Evolutionary conservation across 2,888 invertebrate genomes (phyloP).

Genomic region (Xanthia togata): DNA sequence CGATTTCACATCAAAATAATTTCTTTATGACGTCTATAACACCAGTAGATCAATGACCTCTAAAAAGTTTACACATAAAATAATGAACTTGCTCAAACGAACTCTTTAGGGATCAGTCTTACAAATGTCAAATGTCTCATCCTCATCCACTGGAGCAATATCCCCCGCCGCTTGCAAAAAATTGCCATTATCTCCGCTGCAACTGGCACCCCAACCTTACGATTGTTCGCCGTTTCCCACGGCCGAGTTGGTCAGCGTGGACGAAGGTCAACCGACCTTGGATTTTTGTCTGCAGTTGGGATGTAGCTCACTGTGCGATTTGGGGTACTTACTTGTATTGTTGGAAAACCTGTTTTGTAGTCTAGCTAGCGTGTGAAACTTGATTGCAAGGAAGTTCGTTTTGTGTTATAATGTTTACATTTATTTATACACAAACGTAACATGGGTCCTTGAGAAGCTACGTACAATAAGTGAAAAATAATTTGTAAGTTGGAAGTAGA

Average conservation of each 20-base stretch:
- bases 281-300: constrained; percentile 66
- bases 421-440: constrained; percentile 1
- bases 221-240: constrained; percentile 70
- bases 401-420: constrained; percentile 33
- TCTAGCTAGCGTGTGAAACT: constrained; percentile 53
- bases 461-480: not conserved
- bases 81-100: not conserved
- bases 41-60: constrained; percentile 2
- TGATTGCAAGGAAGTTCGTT: constrained; percentile 44
- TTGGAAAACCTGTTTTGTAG: constrained; percentile 65
- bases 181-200: constrained; percentile 27
- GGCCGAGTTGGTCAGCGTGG: constrained; percentile 63
- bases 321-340: constrained; percentile 63
- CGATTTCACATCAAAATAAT: constrained; percentile 7
- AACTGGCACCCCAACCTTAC: constrained; percentile 47
- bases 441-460: constrained; percentile 24
- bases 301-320: constrained; percentile 63
- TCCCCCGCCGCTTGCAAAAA: not conserved
- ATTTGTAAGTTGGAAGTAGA: not conserved
- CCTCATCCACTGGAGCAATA: not conserved
- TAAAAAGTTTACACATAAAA: not conserved
- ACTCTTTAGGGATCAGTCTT: not conserved
- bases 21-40: not conserved
- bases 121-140: not conserved
- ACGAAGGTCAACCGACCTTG: constrained; percentile 68